Base-by-base conservation (phyloP, 1,140 invertebrate species). In the Aplysia californica region DNA sequence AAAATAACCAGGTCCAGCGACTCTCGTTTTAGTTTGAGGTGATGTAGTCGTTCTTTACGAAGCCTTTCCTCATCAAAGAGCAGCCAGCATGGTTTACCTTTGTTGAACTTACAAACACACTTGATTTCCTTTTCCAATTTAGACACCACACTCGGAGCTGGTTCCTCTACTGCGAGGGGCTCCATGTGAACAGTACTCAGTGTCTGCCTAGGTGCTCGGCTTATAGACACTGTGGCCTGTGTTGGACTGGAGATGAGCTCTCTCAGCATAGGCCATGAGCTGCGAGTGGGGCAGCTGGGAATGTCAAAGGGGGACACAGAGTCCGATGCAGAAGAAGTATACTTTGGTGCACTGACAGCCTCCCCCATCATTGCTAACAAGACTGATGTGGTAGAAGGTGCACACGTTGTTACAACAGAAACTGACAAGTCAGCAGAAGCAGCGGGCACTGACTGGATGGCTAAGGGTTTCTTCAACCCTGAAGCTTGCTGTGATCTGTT, bases 51-150 rank as follows among this genome's bases (percentile, higher is more conserved):
- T 55, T 69, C 67, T 18, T 69, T 69, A 50, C 41, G 38, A 10
- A 69, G 67, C n/a, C 33, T n/a, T 4, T 69, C 67, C 26, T 69
- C 67, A 18, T 66, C n/a, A 39, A 66, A 66, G 1, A 66, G 35
- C 3, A 66, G 35, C 64, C 64, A 66, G 36, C 64, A 66, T 36
- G 64, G 64, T n/a, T 66, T n/a, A 35, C 64, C 64, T 35, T 66
- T 36, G 64, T 66, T 66, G 35, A 66, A 66, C 10, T 35, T 66
- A 39, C 64, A 66, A 38, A 38, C 64, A 66, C 64, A 66, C 41
- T 66, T 66, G 2, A 66, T 66, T 66, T 66, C 64, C 36, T 66
- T 66, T n/a, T 66, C 36, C 23, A 66, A n/a, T n/a, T 66, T 66
- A 38, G n/a, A 38, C 2, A 38, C 41, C 20, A 66, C 64, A 36